phyloP scores from a whole-genome alignment of 2,113 vertebrate genomes.

The Oriolus oriolus region DNA sequence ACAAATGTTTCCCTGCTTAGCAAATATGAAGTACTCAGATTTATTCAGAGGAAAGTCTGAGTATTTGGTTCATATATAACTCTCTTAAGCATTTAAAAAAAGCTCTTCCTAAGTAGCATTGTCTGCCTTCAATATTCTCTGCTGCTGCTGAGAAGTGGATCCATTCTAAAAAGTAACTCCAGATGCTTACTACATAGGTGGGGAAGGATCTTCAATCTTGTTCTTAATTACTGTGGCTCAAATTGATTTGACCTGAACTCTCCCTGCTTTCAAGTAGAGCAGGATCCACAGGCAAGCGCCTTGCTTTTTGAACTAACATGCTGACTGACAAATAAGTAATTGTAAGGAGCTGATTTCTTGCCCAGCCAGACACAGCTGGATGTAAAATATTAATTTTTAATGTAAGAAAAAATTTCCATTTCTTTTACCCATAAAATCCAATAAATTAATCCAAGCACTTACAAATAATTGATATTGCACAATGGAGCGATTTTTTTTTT shows the following conservation, averaged over 20 bases:
- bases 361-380: conserved; percentile 55
- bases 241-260: conserved; percentile 69
- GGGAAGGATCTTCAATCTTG: conserved; percentile 62
- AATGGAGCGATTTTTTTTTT: not conserved
- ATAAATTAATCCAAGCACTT: conserved; percentile 53
- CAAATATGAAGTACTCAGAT: not conserved
- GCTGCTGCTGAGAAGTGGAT: not conserved
- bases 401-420: conserved; percentile 62
- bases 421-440: conserved; percentile 57
- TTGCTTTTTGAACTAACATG: conserved; percentile 64
- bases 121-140: not conserved
- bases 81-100: not conserved
- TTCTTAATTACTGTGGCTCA: conserved; percentile 65
- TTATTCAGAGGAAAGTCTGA: not conserved
- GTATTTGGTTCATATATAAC: not conserved
- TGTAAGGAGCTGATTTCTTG: conserved; percentile 60
- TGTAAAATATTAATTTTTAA: conserved; percentile 70
- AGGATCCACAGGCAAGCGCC: conserved; percentile 52
- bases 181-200: conserved; percentile 21
- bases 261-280: conserved; percentile 48
- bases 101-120: not conserved
- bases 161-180: conserved; percentile 7
- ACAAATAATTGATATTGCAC: conserved; percentile 52
- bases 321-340: conserved; percentile 71
- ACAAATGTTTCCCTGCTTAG: not conserved